Evolutionary conservation across 2,797 vertebrate species (phyloP).

Genomic region (Paguma larvata): DNA sequence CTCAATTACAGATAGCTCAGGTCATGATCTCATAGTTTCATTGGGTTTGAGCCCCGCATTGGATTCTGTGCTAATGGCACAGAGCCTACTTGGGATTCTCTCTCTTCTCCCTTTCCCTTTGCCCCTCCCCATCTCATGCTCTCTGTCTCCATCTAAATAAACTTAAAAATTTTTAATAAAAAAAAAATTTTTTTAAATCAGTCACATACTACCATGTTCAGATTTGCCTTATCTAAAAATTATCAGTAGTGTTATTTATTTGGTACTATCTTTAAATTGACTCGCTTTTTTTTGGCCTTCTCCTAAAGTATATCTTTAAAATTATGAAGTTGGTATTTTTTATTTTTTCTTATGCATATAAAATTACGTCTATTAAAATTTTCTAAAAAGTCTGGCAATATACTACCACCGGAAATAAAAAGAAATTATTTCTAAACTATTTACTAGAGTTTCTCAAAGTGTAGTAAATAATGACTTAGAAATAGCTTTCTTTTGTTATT

Average conservation of each 20-base stretch:
- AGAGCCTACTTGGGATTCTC: no score
- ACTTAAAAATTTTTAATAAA: no score
- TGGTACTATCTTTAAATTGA: not conserved
- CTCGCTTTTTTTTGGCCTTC: not conserved
- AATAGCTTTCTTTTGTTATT: constrained; percentile 14
- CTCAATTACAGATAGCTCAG: no score
- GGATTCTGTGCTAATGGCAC: no score
- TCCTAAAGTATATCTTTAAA: not conserved
- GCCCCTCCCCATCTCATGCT: no score
- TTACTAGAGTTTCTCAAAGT: constrained; percentile 30
- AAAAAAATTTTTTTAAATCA: no score
- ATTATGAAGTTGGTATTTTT: not conserved
- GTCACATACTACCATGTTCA: not conserved
- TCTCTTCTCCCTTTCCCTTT: no score
- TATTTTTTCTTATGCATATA: constrained; percentile 7
- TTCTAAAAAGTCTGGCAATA: not conserved
- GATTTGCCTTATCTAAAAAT: not conserved
- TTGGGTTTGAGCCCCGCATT: no score
- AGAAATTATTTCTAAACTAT: constrained; percentile 47
- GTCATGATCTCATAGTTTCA: no score
- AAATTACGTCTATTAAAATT: not conserved
- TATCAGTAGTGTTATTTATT: constrained; percentile 34
- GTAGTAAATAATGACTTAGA: constrained; percentile 32
- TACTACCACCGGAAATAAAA: constrained; percentile 53
- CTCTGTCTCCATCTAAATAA: no score